Percentiles rank a stretch among this genome's conserved stretches.
Conservation (phyloP, 2,888 invertebrate genomes). For the Chymomyza caudatula region DNA sequence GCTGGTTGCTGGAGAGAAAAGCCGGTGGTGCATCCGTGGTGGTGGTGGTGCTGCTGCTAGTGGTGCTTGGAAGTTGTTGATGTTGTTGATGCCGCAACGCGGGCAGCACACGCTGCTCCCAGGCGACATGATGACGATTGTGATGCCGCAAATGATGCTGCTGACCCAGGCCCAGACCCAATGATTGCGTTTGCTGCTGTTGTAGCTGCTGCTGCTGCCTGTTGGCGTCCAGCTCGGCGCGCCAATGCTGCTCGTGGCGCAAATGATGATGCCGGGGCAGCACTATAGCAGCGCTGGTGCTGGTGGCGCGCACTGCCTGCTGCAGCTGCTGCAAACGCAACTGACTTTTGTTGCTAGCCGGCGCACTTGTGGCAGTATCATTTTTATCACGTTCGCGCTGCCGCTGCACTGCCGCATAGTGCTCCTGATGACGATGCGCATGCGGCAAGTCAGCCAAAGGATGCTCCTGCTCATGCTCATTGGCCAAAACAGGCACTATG, state of each 20-base stretch:
- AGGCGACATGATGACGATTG: slow-evolving; percentile 72
- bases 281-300: not conserved
- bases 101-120: slow-evolving; percentile 72
- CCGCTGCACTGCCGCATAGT: slow-evolving; percentile 53
- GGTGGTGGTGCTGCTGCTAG: slow-evolving; percentile 5
- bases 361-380: slow-evolving; percentile 15
- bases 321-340: slow-evolving; percentile 36
- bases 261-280: slow-evolving; percentile 59
- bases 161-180: slow-evolving; percentile 37
- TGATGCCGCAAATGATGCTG: slow-evolving; percentile 75
- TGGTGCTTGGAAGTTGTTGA: slow-evolving; percentile 11
- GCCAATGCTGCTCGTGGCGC: slow-evolving; percentile 61
- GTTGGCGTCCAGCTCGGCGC: slow-evolving; percentile 43
- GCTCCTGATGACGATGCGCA: slow-evolving; percentile 64
- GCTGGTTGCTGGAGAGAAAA: not conserved
- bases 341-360: slow-evolving; percentile 19
- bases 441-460: slow-evolving; percentile 34
- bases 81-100: slow-evolving; percentile 62
- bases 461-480: not conserved
- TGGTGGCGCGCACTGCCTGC: slow-evolving; percentile 30
- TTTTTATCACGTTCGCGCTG: slow-evolving; percentile 34
- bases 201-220: slow-evolving; percentile 26
- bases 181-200: slow-evolving; percentile 17
- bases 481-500: slow-evolving; percentile 4
- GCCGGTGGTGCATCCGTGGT: slow-evolving; percentile 9